Percentiles rank a stretch among this genome's conserved stretches.
Evolutionary conservation across 2,797 vertebrate genomes (phyloP).

Genomic region (Chloroceryle inda): DNA sequence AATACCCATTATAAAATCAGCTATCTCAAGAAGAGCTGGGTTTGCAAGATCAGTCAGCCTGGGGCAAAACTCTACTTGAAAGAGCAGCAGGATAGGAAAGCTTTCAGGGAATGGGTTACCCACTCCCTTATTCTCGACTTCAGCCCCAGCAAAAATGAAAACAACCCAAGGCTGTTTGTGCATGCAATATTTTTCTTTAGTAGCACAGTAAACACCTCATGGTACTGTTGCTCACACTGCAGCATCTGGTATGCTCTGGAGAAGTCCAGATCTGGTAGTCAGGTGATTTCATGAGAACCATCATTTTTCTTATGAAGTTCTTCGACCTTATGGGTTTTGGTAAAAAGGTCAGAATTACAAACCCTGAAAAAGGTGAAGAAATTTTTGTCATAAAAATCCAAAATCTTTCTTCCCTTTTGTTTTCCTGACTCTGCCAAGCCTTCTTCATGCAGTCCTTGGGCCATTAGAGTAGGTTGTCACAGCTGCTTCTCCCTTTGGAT

Average conservation of each 20-base stretch:
- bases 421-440: neutral
- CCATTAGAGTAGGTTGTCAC: accelerated
- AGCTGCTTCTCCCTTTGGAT: neutral
- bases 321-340: neutral
- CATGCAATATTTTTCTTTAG: neutral
- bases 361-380: neutral
- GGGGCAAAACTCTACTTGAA: conserved; percentile 20
- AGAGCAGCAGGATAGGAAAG: conserved; percentile 7
- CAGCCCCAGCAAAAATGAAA: neutral
- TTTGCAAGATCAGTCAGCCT: conserved; percentile 44
- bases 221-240: neutral
- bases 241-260: neutral
- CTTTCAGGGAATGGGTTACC: conserved; percentile 13
- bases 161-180: neutral
- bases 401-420: neutral
- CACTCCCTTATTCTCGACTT: neutral
- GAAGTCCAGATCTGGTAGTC: neutral
- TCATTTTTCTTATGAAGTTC: neutral
- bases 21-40: conserved; percentile 7
- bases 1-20: conserved; percentile 42
- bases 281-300: accelerated
- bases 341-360: neutral
- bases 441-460: neutral
- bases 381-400: neutral
- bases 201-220: neutral